Evolutionary conservation across 2,888 invertebrate species (phyloP).

Genomic region (Ctenicera cuprea): DNA sequence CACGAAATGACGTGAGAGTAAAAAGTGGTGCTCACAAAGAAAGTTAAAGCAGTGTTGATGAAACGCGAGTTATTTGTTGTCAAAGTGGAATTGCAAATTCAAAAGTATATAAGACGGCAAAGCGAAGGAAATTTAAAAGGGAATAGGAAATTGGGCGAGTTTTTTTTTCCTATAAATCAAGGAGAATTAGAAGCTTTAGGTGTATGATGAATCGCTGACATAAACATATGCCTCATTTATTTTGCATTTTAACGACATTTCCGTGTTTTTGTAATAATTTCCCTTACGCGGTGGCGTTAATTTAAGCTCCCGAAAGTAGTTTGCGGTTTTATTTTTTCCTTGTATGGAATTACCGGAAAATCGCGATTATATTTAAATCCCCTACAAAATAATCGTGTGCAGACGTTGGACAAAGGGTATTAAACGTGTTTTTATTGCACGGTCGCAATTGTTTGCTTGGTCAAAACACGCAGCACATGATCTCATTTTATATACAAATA

Average conservation of each 20-base stretch:
- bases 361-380: constrained; percentile 26
- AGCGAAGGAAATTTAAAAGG: constrained; percentile 49
- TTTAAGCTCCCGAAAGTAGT: constrained; percentile 14
- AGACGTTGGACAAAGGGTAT: constrained; percentile 56
- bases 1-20: constrained; percentile 15
- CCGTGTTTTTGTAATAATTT: constrained; percentile 42
- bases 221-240: constrained; percentile 50
- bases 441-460: background rate
- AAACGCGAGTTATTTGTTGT: constrained; percentile 40
- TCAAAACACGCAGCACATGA: constrained; percentile 1
- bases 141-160: constrained; percentile 55
- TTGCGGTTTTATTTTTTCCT: constrained; percentile 24
- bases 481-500: constrained; percentile 3
- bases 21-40: constrained; percentile 22
- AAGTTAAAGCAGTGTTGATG: constrained; percentile 28
- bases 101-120: constrained; percentile 39
- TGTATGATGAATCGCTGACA: constrained; percentile 55
- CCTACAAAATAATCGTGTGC: constrained; percentile 51
- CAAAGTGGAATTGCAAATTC: constrained; percentile 42
- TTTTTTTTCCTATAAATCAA: constrained; percentile 54
- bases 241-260: constrained; percentile 47
- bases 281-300: constrained; percentile 17
- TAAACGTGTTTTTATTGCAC: constrained; percentile 44
- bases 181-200: constrained; percentile 54
- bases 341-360: constrained; percentile 7